Conservation (phyloP, 2,113 vertebrate genomes). For the Oceanites oceanicus region DNA sequence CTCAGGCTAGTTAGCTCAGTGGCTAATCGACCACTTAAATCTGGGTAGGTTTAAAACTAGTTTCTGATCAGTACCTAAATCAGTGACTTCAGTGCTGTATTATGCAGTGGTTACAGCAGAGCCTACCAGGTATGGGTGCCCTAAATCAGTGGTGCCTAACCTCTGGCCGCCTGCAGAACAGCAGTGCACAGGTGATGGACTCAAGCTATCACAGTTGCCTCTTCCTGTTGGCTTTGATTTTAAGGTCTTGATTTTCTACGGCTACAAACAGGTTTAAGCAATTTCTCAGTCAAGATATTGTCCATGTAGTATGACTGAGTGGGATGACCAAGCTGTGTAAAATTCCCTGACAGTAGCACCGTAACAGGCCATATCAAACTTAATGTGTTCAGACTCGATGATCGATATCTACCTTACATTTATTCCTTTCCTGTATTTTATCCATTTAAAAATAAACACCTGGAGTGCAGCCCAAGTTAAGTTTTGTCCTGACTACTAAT, state of each 20-base stretch:
- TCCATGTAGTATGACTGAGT: background rate
- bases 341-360: background rate
- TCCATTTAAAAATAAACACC: background rate
- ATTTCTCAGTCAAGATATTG: background rate
- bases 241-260: background rate
- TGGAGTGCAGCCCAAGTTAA: background rate
- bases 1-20: background rate
- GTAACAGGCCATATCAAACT: background rate
- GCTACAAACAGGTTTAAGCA: background rate
- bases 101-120: background rate
- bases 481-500: background rate
- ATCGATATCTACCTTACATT: background rate
- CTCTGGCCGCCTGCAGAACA: background rate
- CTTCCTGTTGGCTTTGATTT: background rate
- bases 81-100: background rate
- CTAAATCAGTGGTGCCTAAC: background rate
- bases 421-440: background rate
- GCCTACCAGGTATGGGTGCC: background rate
- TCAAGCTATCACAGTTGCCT: background rate
- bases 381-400: background rate
- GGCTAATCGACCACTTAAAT: background rate
- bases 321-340: background rate
- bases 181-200: background rate
- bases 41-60: background rate
- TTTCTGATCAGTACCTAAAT: background rate